Conservation (phyloP, 2,888 invertebrate genomes). For the Trachelus stipa region DNA sequence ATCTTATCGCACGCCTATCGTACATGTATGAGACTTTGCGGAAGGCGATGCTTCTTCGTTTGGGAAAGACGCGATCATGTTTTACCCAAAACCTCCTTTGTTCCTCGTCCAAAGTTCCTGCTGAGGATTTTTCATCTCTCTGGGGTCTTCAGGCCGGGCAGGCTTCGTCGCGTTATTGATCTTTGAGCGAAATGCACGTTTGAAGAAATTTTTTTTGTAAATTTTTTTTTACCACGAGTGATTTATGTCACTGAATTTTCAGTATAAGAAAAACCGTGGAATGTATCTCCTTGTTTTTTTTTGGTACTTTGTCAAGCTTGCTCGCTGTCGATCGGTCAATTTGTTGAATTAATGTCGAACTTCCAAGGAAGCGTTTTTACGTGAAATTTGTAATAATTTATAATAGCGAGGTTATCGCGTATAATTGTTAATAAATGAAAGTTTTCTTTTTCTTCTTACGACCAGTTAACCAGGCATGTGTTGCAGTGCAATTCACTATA, state of each 20-base stretch:
- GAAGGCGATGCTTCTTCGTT: slow-evolving; percentile 26
- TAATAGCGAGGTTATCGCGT: slow-evolving; percentile 26
- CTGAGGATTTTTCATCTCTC: no score
- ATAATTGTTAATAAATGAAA: slow-evolving; percentile 42
- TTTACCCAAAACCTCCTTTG: background rate
- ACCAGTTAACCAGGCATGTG: slow-evolving; percentile 34
- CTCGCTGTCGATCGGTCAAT: background rate
- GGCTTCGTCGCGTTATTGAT: slow-evolving; percentile 8
- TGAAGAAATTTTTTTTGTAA: slow-evolving; percentile 10
- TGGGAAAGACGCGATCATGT: slow-evolving; percentile 16
- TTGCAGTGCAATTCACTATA: slow-evolving; percentile 28
- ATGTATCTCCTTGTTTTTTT: background rate
- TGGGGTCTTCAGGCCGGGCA: background rate
- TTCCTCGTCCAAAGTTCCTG: no score
- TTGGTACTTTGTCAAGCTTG: background rate
- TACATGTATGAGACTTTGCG: slow-evolving; percentile 45
- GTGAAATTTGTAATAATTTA: slow-evolving; percentile 6
- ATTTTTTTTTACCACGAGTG: background rate
- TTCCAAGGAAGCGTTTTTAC: background rate
- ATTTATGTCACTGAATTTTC: no score
- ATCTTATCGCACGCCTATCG: slow-evolving; percentile 32
- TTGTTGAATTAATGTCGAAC: no score
- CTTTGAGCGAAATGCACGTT: slow-evolving; percentile 8
- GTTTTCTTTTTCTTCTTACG: slow-evolving; percentile 27
- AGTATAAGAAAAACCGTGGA: background rate